Percentiles rank a stretch among this genome's conserved stretches.
phyloP scores from a whole-genome alignment of 2,113 vertebrate species.

The Zosterops japonicus region DNA sequence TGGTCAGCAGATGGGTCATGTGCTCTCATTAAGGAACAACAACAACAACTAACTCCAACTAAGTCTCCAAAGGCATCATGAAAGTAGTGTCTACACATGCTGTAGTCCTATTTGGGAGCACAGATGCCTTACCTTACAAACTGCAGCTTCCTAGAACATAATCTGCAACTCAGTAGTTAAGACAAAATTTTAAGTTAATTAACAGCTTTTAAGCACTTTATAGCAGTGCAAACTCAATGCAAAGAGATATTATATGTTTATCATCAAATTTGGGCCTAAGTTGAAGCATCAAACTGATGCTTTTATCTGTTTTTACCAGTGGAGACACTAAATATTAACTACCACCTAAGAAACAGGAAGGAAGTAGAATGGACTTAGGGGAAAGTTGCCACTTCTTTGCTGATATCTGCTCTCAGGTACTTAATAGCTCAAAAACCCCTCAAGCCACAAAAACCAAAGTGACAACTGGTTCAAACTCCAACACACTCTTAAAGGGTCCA shows the following conservation, averaged over 20 bases:
- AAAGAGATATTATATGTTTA: background rate
- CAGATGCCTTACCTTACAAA: background rate
- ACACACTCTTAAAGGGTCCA: background rate
- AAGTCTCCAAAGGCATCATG: background rate
- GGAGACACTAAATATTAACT: background rate
- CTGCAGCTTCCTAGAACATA: background rate
- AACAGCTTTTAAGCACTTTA: background rate
- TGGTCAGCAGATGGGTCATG: background rate
- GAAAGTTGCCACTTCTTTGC: background rate
- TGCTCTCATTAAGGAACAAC: background rate
- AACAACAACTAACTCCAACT: background rate
- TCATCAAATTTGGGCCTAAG: background rate
- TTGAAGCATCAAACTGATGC: background rate
- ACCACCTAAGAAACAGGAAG: background rate
- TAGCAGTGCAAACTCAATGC: background rate
- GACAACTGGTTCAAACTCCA: background rate
- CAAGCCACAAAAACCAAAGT: background rate
- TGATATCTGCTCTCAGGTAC: background rate
- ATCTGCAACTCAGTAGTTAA: background rate
- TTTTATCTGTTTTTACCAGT: background rate
- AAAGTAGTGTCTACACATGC: background rate
- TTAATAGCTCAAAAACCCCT: background rate
- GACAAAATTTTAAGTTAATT: background rate
- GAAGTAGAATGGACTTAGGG: fast-evolving
- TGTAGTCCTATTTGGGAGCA: background rate